Evolutionary conservation across 1,140 invertebrate species (phyloP).

Genomic region (Tetramorium parvispinum): DNA sequence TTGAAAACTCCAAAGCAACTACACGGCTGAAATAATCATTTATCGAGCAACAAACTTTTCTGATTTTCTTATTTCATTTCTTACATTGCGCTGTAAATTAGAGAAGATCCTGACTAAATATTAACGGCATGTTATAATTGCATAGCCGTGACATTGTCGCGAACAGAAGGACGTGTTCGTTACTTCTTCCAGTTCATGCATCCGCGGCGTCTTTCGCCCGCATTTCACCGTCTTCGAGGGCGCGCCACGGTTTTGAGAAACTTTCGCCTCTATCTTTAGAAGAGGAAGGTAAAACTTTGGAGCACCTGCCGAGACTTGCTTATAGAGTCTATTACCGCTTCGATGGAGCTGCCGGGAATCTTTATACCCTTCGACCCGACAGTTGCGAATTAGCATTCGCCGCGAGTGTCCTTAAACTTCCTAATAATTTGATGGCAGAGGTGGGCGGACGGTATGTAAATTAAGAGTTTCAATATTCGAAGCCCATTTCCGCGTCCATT

Average conservation of each 20-base stretch:
- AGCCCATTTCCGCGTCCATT: conserved; percentile 59
- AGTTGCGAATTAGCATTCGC: conserved; percentile 67
- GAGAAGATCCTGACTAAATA: not conserved
- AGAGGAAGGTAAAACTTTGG: conserved; percentile 68
- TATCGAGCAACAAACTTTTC: not conserved
- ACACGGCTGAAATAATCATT: not conserved
- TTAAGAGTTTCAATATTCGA: conserved; percentile 64
- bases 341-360: conserved; percentile 67
- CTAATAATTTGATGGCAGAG: conserved; percentile 67
- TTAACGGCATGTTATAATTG: not conserved
- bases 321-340: conserved; percentile 72
- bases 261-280: conserved; percentile 64
- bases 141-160: not conserved
- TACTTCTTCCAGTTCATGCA: not conserved
- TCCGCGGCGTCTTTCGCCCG: conserved; percentile 32
- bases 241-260: conserved; percentile 65
- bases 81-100: conserved; percentile 1
- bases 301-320: conserved; percentile 71
- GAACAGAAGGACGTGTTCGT: not conserved
- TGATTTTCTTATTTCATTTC: not conserved
- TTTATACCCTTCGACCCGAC: conserved; percentile 58
- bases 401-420: conserved; percentile 55
- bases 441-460: conserved; percentile 49
- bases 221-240: conserved; percentile 59
- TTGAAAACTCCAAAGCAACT: not conserved